phyloP scores from a whole-genome alignment of 2,888 invertebrate species.

The Steinernema carpocapsae region DNA sequence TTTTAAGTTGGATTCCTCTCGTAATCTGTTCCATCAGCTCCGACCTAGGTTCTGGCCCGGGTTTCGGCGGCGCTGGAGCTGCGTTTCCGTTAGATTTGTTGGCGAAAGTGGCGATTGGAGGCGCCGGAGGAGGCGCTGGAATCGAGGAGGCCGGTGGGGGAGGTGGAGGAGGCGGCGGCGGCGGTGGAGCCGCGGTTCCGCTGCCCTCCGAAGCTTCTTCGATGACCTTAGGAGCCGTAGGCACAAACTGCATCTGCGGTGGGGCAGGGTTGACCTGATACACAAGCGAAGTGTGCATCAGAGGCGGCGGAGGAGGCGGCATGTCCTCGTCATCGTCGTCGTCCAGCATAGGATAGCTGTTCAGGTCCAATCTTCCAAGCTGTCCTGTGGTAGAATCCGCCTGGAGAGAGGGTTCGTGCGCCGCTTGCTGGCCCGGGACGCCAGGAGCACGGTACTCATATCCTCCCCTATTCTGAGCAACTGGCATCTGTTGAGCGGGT shows the following conservation, averaged over 20 bases:
- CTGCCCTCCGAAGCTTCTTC: slow-evolving; percentile 1
- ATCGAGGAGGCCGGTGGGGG: slow-evolving; percentile 62
- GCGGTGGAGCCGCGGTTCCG: slow-evolving; percentile 19
- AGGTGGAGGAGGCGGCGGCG: slow-evolving; percentile 46
- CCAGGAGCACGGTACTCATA: slow-evolving; percentile 31
- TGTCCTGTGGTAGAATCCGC: not conserved
- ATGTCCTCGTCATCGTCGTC: slow-evolving; percentile 64
- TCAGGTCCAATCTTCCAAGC: not conserved
- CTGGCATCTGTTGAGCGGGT: not conserved
- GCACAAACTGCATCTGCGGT: slow-evolving; percentile 27
- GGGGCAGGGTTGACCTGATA: slow-evolving; percentile 25
- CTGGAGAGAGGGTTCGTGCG: not conserved
- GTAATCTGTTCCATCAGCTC: slow-evolving; percentile 65
- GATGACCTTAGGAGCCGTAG: not conserved
- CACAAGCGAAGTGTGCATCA: slow-evolving; percentile 56
- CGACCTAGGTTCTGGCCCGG: slow-evolving; percentile 19
- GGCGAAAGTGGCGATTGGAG: slow-evolving; percentile 43
- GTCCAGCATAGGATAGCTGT: slow-evolving; percentile 36
- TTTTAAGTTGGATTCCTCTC: slow-evolving; percentile 61
- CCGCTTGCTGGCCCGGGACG: not conserved
- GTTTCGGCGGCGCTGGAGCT: slow-evolving; percentile 12
- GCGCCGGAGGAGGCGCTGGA: slow-evolving; percentile 41
- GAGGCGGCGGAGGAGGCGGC: slow-evolving; percentile 63
- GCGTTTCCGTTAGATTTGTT: not conserved
- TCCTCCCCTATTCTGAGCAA: not conserved